These are phyloP conservation scores for Saccostrea echinata DNA, from an alignment of 1,140 invertebrate species.

Conservation along the genomic window DNA sequence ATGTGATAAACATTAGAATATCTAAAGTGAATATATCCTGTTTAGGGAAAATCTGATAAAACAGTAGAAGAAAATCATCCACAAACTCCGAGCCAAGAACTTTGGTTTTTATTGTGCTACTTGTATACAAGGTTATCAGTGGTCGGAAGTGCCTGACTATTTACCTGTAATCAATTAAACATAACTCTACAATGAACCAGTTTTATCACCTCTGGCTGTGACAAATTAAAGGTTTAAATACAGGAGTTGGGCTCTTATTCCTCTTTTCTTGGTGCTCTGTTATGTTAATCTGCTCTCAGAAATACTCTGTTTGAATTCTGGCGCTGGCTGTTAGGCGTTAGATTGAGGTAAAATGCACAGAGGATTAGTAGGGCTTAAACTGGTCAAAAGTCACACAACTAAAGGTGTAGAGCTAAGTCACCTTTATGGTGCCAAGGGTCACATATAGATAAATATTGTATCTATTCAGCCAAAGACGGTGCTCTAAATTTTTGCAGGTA, in stretches of 20 bases:
- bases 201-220: not conserved
- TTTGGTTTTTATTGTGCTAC: slow-evolving; percentile 20
- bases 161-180: slow-evolving; percentile 27
- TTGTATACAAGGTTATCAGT: slow-evolving; percentile 18
- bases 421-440: not conserved
- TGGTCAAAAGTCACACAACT: not conserved
- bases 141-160: not conserved
- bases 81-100: not conserved
- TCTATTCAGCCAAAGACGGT: not conserved
- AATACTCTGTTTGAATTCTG: not conserved
- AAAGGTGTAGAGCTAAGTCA: not conserved
- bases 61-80: slow-evolving; percentile 6
- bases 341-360: not conserved
- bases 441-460: not conserved
- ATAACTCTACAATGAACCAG: not conserved
- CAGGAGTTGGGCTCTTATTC: not conserved
- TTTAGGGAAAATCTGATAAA: slow-evolving; percentile 1
- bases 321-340: not conserved
- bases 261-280: not conserved
- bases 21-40: slow-evolving; percentile 20
- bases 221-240: slow-evolving; percentile 13
- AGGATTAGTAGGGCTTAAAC: not conserved
- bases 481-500: not conserved
- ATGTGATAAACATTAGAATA: slow-evolving; percentile 27
- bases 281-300: slow-evolving; percentile 25